Evolutionary conservation across 2,797 vertebrate species (phyloP).

Genomic region (Hippoglossus hippoglossus): DNA sequence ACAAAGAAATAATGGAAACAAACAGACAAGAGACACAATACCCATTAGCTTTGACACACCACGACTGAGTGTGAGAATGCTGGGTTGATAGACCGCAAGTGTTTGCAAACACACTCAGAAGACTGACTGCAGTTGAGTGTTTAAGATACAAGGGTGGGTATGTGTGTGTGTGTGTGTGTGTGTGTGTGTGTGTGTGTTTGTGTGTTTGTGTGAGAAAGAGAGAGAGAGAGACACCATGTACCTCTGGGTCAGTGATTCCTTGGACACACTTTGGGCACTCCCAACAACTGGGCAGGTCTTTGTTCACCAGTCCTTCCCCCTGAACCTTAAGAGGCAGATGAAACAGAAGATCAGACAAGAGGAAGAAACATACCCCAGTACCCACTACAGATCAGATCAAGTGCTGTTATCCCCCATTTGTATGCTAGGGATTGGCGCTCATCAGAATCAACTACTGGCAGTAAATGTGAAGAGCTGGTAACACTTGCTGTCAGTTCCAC

Average conservation of each 20-base stretch:
- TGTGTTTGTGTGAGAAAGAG: too few species aligned
- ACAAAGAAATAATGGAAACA: constrained; percentile 18
- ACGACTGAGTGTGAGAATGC: constrained; percentile 11
- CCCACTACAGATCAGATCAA: too few species aligned
- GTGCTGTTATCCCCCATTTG: too few species aligned
- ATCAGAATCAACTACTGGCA: too few species aligned
- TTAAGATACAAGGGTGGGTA: background rate
- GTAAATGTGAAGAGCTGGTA: too few species aligned
- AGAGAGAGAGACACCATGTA: constrained; percentile 54
- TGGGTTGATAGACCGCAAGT: background rate
- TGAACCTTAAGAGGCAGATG: constrained; percentile 83
- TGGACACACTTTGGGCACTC: constrained; percentile 97
- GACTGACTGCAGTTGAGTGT: background rate
- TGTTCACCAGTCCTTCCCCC: constrained; percentile 93
- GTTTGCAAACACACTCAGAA: constrained; percentile 2
- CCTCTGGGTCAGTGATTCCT: constrained; percentile 89
- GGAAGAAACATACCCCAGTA: too few species aligned
- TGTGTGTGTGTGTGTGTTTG: background rate
- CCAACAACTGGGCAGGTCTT: constrained; percentile 98
- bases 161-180: constrained; percentile 25
- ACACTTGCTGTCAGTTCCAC: too few species aligned
- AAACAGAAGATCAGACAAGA: background rate
- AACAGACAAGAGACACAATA: constrained; percentile 55
- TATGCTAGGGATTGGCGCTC: too few species aligned
- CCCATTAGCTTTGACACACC: constrained; percentile 53